phyloP scores from a whole-genome alignment of 2,888 invertebrate species.

The Gandaritis pyraliata region DNA sequence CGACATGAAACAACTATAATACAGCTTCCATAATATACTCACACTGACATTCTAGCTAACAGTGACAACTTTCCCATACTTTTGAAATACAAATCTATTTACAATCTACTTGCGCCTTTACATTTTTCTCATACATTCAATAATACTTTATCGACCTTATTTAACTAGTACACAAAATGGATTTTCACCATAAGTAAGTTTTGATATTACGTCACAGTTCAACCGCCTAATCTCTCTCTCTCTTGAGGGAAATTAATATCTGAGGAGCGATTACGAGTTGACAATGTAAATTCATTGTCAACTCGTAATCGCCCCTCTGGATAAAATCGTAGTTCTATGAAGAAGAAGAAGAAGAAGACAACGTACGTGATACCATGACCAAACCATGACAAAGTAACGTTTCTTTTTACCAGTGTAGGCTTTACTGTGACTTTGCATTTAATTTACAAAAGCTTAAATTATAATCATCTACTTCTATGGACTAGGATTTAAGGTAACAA shows the following conservation, averaged over 20 bases:
- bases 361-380: too few relatives aligned
- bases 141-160: conserved; percentile 48
- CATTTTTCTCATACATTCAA: conserved; percentile 31
- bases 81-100: conserved; percentile 50
- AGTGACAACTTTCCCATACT: conserved; percentile 18
- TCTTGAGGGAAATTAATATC: too few relatives aligned
- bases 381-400: neutral
- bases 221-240: too few relatives aligned
- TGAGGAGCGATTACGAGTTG: too few relatives aligned
- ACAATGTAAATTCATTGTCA: too few relatives aligned
- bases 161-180: conserved; percentile 49
- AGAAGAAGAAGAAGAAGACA: too few relatives aligned
- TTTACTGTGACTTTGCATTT: conserved; percentile 33
- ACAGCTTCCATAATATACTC: conserved; percentile 7
- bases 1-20: conserved; percentile 8
- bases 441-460: conserved; percentile 72
- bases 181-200: conserved; percentile 47
- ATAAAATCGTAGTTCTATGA: too few relatives aligned
- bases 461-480: conserved; percentile 63
- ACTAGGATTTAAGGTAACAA: conserved; percentile 78
- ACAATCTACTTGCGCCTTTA: conserved; percentile 53
- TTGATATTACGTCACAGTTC: conserved; percentile 22
- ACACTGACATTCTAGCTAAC: conserved; percentile 21
- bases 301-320: too few relatives aligned
- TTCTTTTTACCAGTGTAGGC: neutral